These are phyloP conservation scores for Matsumurasca onukii DNA, from an alignment of 1,140 invertebrate genomes.

Conservation along the genomic window DNA sequence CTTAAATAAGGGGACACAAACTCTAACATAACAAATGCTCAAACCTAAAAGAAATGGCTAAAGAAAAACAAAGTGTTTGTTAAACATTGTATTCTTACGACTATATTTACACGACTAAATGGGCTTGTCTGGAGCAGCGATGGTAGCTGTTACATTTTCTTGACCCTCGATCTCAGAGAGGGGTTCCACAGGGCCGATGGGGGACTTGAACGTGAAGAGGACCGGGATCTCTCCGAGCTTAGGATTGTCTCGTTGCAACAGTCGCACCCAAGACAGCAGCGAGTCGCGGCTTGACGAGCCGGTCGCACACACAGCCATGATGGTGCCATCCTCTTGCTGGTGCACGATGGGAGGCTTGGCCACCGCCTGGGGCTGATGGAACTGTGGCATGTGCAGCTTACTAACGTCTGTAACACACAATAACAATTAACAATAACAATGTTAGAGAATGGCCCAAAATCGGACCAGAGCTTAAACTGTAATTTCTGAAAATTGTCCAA, in stretches of 20 bases:
- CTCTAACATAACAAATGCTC: too few species aligned
- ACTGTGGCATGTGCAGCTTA: background rate
- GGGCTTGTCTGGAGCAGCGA: too few species aligned
- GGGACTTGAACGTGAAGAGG: conserved; percentile 32
- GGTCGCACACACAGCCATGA: conserved; percentile 83
- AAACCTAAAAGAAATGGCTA: too few species aligned
- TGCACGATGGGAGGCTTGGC: conserved; percentile 58
- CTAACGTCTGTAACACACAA: background rate
- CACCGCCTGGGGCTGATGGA: background rate
- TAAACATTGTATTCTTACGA: too few species aligned
- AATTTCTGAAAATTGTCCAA: too few species aligned
- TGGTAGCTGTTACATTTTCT: background rate
- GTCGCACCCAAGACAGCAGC: conserved; percentile 87
- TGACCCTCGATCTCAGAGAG: conserved; percentile 13
- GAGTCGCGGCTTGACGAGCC: conserved; percentile 90
- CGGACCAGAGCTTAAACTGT: too few species aligned
- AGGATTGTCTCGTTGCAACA: conserved; percentile 79
- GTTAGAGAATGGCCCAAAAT: too few species aligned
- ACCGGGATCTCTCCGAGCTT: conserved; percentile 51
- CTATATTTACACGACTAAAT: too few species aligned
- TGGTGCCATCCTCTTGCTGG: conserved; percentile 91
- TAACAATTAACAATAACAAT: too few species aligned
- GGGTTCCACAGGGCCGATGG: conserved; percentile 17
- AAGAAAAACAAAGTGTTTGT: too few species aligned
- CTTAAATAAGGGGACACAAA: too few species aligned